phyloP scores from a whole-genome alignment of 2,797 vertebrate species.

The Champsocephalus esox region DNA sequence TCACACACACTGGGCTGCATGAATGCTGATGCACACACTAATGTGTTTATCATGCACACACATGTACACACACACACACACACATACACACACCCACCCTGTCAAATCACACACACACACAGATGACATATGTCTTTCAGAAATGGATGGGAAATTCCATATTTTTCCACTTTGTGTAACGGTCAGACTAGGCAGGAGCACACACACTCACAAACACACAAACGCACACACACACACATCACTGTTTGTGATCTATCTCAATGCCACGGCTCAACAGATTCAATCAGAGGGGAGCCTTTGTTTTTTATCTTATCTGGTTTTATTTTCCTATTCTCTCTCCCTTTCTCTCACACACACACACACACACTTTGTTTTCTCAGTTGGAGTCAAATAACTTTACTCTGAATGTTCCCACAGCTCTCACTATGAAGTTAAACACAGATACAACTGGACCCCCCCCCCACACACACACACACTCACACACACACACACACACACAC shows the following conservation, averaged over 20 bases:
- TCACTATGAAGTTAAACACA: slow-evolving; percentile 51
- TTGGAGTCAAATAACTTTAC: slow-evolving; percentile 70
- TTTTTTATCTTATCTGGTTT: slow-evolving; percentile 74
- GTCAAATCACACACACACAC: slow-evolving; percentile 4
- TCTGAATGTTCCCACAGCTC: slow-evolving; percentile 60
- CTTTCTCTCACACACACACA: background rate
- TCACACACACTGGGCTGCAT: slow-evolving; percentile 71
- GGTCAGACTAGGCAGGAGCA: slow-evolving; percentile 36
- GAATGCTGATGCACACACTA: slow-evolving; percentile 72
- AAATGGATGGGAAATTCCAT: slow-evolving; percentile 60
- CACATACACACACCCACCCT: slow-evolving; percentile 15
- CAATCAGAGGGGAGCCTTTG: slow-evolving; percentile 81
- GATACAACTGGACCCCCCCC: slow-evolving; percentile 2
- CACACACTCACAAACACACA: slow-evolving; percentile 12
- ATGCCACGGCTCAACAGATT: slow-evolving; percentile 86
- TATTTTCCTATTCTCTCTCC: slow-evolving; percentile 60
- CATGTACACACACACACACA: background rate
- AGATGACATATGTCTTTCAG: slow-evolving; percentile 47
- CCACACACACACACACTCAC: slow-evolving; percentile 15
- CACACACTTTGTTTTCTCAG: slow-evolving; percentile 37
- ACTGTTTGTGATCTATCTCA: slow-evolving; percentile 81
- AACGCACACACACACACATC: slow-evolving; percentile 46
- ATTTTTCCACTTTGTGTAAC: slow-evolving; percentile 64
- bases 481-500: slow-evolving; percentile 12
- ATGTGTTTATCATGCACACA: slow-evolving; percentile 59